These are phyloP conservation scores for Tipula confusa DNA, from an alignment of 2,888 invertebrate genomes.

Conservation along the genomic window DNA sequence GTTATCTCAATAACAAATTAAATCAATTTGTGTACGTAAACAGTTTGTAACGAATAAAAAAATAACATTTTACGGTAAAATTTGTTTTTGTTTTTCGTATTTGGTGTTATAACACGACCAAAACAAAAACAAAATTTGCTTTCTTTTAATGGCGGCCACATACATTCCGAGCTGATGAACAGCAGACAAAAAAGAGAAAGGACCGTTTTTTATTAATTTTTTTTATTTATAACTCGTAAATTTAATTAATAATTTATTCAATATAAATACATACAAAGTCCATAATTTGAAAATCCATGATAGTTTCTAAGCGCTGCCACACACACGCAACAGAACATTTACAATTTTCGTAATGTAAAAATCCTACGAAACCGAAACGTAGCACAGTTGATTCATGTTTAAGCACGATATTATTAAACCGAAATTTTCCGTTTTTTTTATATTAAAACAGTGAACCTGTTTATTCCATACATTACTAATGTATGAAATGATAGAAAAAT, in stretches of 20 bases:
- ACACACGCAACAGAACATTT: background rate
- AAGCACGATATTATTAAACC: background rate
- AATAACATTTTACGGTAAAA: background rate
- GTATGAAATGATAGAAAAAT: background rate
- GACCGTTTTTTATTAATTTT: background rate
- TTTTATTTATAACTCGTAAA: background rate
- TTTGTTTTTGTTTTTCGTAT: background rate
- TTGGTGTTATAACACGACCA: background rate
- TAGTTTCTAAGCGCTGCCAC: background rate
- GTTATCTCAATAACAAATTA: background rate
- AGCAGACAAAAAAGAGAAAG: constrained; percentile 26
- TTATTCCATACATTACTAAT: background rate
- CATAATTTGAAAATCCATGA: constrained; percentile 27
- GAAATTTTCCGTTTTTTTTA: background rate
- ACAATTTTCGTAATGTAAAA: background rate
- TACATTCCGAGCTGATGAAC: background rate
- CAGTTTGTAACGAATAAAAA: background rate
- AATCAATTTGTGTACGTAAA: background rate
- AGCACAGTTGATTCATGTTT: background rate
- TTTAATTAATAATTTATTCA: background rate
- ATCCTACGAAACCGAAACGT: background rate
- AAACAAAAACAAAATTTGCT: background rate
- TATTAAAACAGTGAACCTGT: background rate
- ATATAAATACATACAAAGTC: constrained; percentile 26
- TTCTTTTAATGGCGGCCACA: background rate